A percentile compares a stretch with the other conserved stretches of the same genome.
phyloP scores from a whole-genome alignment of 2,888 invertebrate species.

The Dasypolia templi region DNA sequence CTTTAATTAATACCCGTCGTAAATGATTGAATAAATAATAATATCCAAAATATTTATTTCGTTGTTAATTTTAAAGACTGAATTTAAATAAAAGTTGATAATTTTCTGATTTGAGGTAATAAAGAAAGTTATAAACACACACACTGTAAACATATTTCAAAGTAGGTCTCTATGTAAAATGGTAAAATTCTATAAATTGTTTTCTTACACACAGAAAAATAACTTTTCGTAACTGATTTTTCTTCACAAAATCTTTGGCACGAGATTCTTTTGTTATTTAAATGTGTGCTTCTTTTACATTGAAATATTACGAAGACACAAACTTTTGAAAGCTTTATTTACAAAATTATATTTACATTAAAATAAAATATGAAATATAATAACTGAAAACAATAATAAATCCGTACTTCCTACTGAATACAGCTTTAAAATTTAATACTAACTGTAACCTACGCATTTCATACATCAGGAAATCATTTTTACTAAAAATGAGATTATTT shows the following conservation, averaged over 20 bases:
- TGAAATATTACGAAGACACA: conserved; percentile 43
- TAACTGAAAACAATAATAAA: conserved; percentile 50
- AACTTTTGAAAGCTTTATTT: conserved; percentile 51
- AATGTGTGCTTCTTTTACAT: conserved; percentile 42
- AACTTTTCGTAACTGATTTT: conserved; percentile 53
- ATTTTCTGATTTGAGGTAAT: conserved; percentile 25
- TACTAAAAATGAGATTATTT: conserved; percentile 31
- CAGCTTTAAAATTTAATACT: conserved; percentile 22
- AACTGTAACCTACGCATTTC: conserved; percentile 25
- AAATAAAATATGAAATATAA: conserved; percentile 55
- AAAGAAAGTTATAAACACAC: conserved; percentile 19
- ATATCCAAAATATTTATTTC: conserved; percentile 48
- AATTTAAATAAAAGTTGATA: not conserved
- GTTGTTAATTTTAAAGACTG: conserved; percentile 16
- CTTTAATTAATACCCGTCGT: conserved; percentile 66
- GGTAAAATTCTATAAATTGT: conserved; percentile 48
- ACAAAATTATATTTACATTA: conserved; percentile 63
- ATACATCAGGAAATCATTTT: conserved; percentile 27
- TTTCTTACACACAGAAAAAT: conserved; percentile 37
- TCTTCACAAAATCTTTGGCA: conserved; percentile 71
- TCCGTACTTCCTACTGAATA: conserved; percentile 36
- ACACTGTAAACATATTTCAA: conserved; percentile 11
- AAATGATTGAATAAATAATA: conserved; percentile 62
- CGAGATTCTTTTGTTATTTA: conserved; percentile 61
- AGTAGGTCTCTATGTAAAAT: conserved; percentile 39